A percentile compares a stretch with the other conserved stretches of the same genome.
These are phyloP conservation scores for Auanema sp. DNA, from an alignment of 2,888 invertebrate species.

Conservation along the genomic window DNA sequence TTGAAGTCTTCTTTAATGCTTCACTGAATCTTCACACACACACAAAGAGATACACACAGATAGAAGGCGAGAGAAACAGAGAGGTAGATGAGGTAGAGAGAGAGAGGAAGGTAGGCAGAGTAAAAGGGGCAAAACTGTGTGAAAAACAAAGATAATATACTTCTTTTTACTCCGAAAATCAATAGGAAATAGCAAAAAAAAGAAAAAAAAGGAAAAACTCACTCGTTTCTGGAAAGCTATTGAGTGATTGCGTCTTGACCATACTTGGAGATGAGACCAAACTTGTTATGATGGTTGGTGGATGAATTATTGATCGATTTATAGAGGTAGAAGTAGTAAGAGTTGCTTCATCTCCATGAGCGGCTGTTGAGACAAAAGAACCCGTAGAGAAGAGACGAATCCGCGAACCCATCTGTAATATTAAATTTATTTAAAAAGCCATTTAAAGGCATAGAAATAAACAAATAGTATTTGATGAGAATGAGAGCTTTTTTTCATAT, in stretches of 20 bases:
- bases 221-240: constrained; percentile 21
- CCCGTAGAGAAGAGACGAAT: constrained; percentile 46
- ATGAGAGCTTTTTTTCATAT: background rate
- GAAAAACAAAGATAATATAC: constrained; percentile 5
- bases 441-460: background rate
- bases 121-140: constrained; percentile 1
- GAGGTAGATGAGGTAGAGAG: too few relatives aligned
- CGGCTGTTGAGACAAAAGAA: constrained; percentile 38
- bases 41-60: background rate
- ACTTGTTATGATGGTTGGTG: constrained; percentile 8
- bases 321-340: constrained; percentile 9
- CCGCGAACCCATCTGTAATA: constrained; percentile 48
- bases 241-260: constrained; percentile 38
- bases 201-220: too few relatives aligned
- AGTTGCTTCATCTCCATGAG: constrained; percentile 4
- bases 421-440: background rate
- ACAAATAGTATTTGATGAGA: background rate
- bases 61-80: too few relatives aligned
- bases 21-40: background rate
- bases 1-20: background rate
- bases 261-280: constrained; percentile 11
- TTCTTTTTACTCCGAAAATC: background rate
- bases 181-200: too few relatives aligned
- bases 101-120: background rate
- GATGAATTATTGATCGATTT: constrained; percentile 10